Base-by-base conservation (phyloP, 2,888 invertebrate genomes). In the Cantharis lateralis region DNA sequence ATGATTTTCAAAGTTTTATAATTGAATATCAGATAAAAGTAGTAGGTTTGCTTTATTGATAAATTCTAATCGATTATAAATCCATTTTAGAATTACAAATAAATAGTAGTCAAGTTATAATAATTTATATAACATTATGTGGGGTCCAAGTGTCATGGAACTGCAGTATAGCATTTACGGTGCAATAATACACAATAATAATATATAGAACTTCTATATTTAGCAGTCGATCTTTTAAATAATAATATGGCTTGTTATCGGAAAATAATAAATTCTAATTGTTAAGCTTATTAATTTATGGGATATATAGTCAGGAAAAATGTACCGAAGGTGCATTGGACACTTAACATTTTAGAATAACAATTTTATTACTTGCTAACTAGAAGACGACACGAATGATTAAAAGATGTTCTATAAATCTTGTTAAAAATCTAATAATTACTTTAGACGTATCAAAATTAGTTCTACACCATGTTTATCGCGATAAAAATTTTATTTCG, bases 171-270 rank as follows among this genome's bases (percentile, higher is more conserved):
- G 70, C 61, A 70, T 70, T 70, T 70, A 70, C 32, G 20, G 32
- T 70, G 70, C 18, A 61, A 48, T 70, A 70, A 70, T 70, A 70
- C 48, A 15, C 70, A 48, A 15, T 70, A 70, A 70, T 70, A 70
- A 70, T 32, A 48, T 70, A 70, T 61, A 18, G 32, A 9, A 68
- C 26, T 68, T 24, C 68, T 68, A 68, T 68, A 18, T 68, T 15
- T 68, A 18, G 18, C 26, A 24, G 26, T 68, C 20, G 48, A 48
- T 48, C n/a, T 48, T 48, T 48, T 48, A 48, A 48, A 48, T 48
- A 48, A 48, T 48, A 48, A 48, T n/a, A 48, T 48, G n/a, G 48
- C 48, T 48, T n/a, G n/a, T 48, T n/a, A 48, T 48, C 48, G 7
- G 48, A 48, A 48, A 48, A 48, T 48, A 48, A 48, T 48, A 48